Conservation (phyloP, 2,888 invertebrate genomes). For the Volucella zonaria region DNA sequence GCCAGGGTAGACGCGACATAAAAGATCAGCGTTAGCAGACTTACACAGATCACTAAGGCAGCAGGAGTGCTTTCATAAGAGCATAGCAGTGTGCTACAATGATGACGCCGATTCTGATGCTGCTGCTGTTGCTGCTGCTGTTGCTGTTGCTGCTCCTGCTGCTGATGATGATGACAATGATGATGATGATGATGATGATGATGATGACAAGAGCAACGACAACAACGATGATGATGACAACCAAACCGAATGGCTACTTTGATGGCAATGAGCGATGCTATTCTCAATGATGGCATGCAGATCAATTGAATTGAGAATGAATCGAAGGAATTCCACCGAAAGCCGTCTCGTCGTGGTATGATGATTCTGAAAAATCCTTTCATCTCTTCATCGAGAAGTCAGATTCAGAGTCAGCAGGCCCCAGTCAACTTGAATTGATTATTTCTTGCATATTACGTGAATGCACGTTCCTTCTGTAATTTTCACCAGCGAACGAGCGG, state of each 20-base stretch:
- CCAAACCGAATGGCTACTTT: constrained; percentile 57
- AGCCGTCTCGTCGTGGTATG: constrained; percentile 46
- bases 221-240: constrained; percentile 6
- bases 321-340: constrained; percentile 63
- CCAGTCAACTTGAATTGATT: constrained; percentile 60
- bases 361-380: constrained; percentile 73
- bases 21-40: too few species aligned
- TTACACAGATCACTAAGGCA: background rate
- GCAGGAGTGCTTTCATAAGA: background rate
- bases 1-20: background rate
- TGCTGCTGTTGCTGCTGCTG: constrained; percentile 9
- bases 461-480: constrained; percentile 65
- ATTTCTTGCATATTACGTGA: constrained; percentile 71
- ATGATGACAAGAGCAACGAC: background rate
- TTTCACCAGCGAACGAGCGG: constrained; percentile 44
- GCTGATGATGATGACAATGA: constrained; percentile 15
- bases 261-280: constrained; percentile 66
- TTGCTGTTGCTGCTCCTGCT: background rate
- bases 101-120: constrained; percentile 7
- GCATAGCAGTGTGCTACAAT: background rate
- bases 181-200: background rate
- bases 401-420: background rate
- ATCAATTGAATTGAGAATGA: constrained; percentile 70
- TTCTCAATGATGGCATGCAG: constrained; percentile 65
- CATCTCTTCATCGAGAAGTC: constrained; percentile 71